Conservation (phyloP, 2,113 vertebrate genomes). For the Neotoma lepida region DNA sequence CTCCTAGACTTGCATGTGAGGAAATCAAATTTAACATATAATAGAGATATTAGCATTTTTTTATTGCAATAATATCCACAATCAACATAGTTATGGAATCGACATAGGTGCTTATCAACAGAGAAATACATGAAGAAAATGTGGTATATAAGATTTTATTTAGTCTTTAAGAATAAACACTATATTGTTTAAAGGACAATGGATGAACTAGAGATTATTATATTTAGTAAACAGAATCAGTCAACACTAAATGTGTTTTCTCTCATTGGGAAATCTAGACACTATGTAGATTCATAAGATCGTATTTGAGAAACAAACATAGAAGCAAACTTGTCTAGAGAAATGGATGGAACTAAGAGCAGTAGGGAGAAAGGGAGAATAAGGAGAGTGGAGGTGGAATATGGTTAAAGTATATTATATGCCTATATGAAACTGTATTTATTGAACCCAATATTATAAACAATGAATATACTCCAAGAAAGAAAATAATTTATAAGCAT, state of each 20-base stretch:
- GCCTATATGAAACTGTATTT: background rate
- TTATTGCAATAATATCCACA: background rate
- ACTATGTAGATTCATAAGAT: background rate
- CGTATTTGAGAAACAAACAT: background rate
- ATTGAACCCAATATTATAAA: background rate
- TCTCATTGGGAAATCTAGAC: background rate
- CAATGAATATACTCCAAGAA: background rate
- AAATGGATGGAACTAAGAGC: background rate
- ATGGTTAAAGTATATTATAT: background rate
- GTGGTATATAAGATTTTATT: too few relatives aligned
- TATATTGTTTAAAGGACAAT: background rate
- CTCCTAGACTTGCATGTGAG: background rate
- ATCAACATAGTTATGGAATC: background rate
- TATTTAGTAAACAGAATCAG: background rate
- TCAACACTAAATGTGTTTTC: background rate
- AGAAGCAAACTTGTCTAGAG: background rate
- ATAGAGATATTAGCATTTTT: background rate
- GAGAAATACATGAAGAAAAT: too few relatives aligned
- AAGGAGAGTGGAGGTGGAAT: background rate
- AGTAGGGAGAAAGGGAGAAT: background rate
- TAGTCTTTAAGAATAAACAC: background rate
- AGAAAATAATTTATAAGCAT: background rate
- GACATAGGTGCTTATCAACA: background rate
- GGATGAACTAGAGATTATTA: background rate
- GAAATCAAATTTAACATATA: background rate